These are phyloP conservation scores for Anastrepha obliqua DNA, from an alignment of 1,140 invertebrate species.

Conservation along the genomic window DNA sequence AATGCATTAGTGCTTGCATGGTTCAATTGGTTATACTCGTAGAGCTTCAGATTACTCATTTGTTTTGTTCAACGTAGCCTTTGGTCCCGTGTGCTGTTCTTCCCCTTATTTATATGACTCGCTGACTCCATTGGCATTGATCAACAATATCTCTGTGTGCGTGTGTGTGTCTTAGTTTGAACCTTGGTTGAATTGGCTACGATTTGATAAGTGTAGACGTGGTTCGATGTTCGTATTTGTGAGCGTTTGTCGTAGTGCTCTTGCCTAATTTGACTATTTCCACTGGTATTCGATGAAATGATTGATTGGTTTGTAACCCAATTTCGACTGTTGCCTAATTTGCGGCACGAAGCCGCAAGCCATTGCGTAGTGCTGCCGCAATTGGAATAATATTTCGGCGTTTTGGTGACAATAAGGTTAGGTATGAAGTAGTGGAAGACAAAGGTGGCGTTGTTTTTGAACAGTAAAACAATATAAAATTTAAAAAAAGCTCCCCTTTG, in stretches of 20 bases:
- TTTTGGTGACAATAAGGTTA: background rate
- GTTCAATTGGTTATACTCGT: background rate
- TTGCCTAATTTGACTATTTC: background rate
- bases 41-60: background rate
- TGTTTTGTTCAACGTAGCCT: background rate
- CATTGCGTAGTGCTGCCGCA: background rate
- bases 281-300: constrained; percentile 14
- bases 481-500: no score
- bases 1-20: constrained; percentile 39
- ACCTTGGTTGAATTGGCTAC: background rate
- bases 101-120: constrained; percentile 25
- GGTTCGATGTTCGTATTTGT: background rate
- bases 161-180: background rate
- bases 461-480: no score
- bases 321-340: constrained; percentile 16
- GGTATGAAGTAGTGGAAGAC: background rate
- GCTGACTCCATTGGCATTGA: background rate
- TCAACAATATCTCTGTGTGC: background rate
- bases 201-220: background rate
- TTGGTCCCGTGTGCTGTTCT: background rate
- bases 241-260: background rate
- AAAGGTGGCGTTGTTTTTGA: no score
- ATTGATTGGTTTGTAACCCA: constrained; percentile 36
- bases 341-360: background rate
- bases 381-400: background rate